phyloP scores from a whole-genome alignment of 2,797 vertebrate genomes.

The Notolepis coatsorum region DNA sequence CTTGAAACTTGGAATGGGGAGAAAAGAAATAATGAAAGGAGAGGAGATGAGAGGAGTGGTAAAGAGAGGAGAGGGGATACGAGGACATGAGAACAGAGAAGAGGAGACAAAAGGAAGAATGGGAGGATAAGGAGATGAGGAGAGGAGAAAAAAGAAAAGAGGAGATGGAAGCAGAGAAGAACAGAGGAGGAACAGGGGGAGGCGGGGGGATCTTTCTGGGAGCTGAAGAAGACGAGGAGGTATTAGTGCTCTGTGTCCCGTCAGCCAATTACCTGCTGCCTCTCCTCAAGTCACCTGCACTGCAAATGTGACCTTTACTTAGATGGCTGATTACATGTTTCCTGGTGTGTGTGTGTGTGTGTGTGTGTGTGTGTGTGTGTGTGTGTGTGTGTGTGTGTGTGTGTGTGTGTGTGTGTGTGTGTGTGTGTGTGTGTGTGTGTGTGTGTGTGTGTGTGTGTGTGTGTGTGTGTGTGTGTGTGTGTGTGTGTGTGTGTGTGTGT shows the following conservation, averaged over 20 bases:
- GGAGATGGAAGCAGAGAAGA: no score
- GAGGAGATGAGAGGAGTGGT: no score
- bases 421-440: slow-evolving; percentile 8
- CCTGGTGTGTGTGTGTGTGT: slow-evolving; percentile 77
- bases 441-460: slow-evolving; percentile 26
- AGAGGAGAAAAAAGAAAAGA: no score
- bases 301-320: slow-evolving; percentile 99
- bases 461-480: slow-evolving; percentile 6
- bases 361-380: not conserved
- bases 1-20: no score
- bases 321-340: slow-evolving; percentile 91
- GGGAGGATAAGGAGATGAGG: no score
- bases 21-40: no score
- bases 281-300: slow-evolving; percentile 87
- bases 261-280: slow-evolving; percentile 94
- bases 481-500: not conserved
- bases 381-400: slow-evolving; percentile 2
- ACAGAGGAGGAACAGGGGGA: no score
- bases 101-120: no score
- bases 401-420: not conserved
- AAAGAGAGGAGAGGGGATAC: no score
- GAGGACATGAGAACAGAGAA: no score
- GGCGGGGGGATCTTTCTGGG: no score
- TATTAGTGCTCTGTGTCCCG: slow-evolving; percentile 85
- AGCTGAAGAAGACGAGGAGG: no score